These are phyloP conservation scores for Eunapius fragilis DNA, from an alignment of 37 sponge, comb jelly and placozoan species.

Conservation along the genomic window DNA sequence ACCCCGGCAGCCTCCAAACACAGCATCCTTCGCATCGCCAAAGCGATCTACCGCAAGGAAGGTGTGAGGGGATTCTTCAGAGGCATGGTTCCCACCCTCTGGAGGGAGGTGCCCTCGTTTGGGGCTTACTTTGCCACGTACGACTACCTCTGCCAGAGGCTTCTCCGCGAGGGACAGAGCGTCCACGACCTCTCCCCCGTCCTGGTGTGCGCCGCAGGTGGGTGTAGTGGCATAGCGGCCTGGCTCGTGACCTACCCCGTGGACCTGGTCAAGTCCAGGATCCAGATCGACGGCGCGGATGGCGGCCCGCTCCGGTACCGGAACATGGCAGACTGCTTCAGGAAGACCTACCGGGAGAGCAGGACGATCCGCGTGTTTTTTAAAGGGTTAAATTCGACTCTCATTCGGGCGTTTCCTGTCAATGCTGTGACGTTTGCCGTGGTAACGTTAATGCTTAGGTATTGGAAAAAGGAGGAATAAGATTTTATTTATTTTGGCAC, in stretches of 20 bases:
- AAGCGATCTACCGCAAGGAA: conserved; percentile 51
- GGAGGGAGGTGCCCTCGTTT: conserved; percentile 80
- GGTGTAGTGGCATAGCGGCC: conserved; percentile 52
- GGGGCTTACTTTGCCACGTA: conserved; percentile 75
- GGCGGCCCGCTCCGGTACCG: conserved; percentile 44
- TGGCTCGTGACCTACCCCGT: conserved; percentile 83
- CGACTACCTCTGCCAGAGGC: conserved; percentile 44
- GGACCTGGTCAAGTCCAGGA: conserved; percentile 86
- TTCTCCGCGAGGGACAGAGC: not conserved
- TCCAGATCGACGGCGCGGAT: conserved; percentile 79
- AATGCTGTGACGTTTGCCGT: conserved; percentile 83
- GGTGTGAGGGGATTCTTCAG: conserved; percentile 74
- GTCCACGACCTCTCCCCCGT: conserved; percentile 36
- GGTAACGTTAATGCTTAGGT: conserved; percentile 61
- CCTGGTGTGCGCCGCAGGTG: conserved; percentile 66
- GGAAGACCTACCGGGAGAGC: conserved; percentile 54
- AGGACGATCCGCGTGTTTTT: conserved; percentile 68
- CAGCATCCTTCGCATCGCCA: conserved; percentile 27
- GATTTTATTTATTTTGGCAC: not conserved
- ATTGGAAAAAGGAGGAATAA: conserved; percentile 24
- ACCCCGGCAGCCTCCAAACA: not conserved
- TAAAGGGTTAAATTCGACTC: conserved; percentile 72
- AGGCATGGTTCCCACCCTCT: conserved; percentile 61
- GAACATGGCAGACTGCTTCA: conserved; percentile 69
- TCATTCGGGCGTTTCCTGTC: conserved; percentile 85